Percentiles rank a stretch among this genome's conserved stretches.
Evolutionary conservation across 2,113 vertebrate species (phyloP).

Genomic region (Hepsetus odoe): DNA sequence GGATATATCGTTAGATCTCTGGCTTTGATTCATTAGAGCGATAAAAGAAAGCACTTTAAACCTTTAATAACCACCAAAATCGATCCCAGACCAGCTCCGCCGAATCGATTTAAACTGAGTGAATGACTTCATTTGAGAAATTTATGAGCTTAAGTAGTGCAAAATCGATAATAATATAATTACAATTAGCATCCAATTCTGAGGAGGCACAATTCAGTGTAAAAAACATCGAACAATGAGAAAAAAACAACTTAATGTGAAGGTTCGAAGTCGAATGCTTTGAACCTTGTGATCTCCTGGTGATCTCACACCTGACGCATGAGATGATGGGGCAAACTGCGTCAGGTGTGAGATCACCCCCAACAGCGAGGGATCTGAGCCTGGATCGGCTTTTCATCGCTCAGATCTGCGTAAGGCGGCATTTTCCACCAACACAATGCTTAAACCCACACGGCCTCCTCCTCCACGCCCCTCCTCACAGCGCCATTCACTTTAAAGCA

Average conservation of each 20-base stretch:
- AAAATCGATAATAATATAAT: no score
- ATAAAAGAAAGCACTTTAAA: no score
- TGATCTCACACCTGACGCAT: no score
- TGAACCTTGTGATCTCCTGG: no score
- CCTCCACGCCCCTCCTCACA: background rate
- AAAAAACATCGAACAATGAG: background rate
- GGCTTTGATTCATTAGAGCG: no score
- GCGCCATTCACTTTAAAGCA: background rate
- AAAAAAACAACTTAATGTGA: background rate
- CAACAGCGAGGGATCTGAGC: background rate
- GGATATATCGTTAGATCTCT: no score
- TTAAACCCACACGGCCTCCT: background rate
- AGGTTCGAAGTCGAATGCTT: no score
- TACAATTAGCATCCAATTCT: background rate
- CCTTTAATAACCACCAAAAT: no score
- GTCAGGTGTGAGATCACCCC: background rate
- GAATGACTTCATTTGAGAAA: background rate
- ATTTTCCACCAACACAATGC: background rate
- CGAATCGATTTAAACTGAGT: no score
- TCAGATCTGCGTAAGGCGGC: background rate
- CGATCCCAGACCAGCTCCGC: no score
- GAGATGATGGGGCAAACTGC: no score
- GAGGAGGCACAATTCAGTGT: background rate
- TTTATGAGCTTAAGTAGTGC: background rate
- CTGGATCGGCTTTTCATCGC: no score